phyloP scores from a whole-genome alignment of 1,140 invertebrate genomes.

The Bombyx mori region DNA sequence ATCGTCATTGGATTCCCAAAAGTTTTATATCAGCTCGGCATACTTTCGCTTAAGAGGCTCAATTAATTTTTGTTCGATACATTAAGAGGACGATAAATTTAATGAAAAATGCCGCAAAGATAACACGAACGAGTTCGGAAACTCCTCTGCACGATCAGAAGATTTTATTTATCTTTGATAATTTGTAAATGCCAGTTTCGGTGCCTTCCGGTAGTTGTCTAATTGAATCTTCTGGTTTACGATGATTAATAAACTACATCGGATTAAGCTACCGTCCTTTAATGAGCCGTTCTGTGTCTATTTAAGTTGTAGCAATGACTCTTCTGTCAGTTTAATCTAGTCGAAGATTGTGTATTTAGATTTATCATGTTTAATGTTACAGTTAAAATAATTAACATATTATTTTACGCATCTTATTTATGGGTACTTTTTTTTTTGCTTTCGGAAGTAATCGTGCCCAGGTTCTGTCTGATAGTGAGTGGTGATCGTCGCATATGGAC shows the following conservation, averaged over 20 bases:
- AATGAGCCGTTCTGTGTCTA: conserved; percentile 34
- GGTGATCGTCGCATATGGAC: too few relatives aligned
- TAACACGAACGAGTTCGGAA: conserved; percentile 45
- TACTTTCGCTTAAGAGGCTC: conserved; percentile 40
- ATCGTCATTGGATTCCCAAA: too few relatives aligned
- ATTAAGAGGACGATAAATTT: conserved; percentile 59
- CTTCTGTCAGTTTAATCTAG: too few relatives aligned
- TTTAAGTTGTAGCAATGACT: too few relatives aligned
- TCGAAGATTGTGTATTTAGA: too few relatives aligned
- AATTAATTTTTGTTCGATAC: conserved; percentile 56
- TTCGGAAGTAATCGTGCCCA: too few relatives aligned
- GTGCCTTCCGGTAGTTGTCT: conserved; percentile 60
- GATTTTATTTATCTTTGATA: conserved; percentile 64
- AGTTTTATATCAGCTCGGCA: conserved; percentile 22
- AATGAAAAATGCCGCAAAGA: conserved; percentile 41
- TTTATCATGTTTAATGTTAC: too few relatives aligned
- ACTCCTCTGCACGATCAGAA: conserved; percentile 52
- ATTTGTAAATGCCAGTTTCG: conserved; percentile 67
- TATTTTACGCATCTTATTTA: too few relatives aligned
- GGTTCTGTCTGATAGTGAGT: too few relatives aligned
- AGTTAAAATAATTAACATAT: too few relatives aligned
- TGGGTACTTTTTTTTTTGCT: too few relatives aligned
- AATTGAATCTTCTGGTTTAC: conserved; percentile 69
- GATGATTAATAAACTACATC: conserved; percentile 51
- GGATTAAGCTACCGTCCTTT: conserved; percentile 58